These are phyloP conservation scores for Erebia palarica DNA, from an alignment of 2,888 invertebrate genomes.

Conservation along the genomic window DNA sequence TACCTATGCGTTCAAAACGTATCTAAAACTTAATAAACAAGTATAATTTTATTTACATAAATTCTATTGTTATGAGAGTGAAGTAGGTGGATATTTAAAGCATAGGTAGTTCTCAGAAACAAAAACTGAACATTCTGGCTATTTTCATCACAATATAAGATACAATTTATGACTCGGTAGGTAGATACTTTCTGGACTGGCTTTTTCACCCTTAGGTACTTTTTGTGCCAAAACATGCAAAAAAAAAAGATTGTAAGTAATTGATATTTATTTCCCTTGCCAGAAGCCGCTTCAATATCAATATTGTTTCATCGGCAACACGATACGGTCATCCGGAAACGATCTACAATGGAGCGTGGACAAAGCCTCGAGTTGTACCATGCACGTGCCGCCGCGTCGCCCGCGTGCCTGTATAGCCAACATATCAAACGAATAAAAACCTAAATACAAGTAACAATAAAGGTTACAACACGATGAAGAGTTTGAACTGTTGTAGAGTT, in stretches of 20 bases:
- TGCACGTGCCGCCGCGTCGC: conserved; percentile 45
- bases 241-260: neutral
- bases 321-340: conserved; percentile 49
- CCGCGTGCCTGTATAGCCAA: neutral
- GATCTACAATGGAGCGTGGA: conserved; percentile 42
- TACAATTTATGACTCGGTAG: no score
- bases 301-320: conserved; percentile 42
- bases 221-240: no score
- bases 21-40: no score
- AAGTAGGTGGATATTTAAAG: no score
- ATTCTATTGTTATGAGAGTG: no score
- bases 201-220: no score
- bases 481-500: neutral
- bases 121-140: no score
- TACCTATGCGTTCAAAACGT: no score
- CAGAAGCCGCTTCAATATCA: conserved; percentile 40
- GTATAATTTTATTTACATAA: no score
- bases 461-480: neutral
- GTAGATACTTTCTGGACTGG: no score
- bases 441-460: neutral
- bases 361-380: conserved; percentile 41
- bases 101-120: no score
- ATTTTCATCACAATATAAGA: no score
- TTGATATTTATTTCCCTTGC: conserved; percentile 25
- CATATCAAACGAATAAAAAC: conserved; percentile 14